These are phyloP conservation scores for Nectonema munidae DNA, from an alignment of 2,888 invertebrate genomes.

Conservation along the genomic window DNA sequence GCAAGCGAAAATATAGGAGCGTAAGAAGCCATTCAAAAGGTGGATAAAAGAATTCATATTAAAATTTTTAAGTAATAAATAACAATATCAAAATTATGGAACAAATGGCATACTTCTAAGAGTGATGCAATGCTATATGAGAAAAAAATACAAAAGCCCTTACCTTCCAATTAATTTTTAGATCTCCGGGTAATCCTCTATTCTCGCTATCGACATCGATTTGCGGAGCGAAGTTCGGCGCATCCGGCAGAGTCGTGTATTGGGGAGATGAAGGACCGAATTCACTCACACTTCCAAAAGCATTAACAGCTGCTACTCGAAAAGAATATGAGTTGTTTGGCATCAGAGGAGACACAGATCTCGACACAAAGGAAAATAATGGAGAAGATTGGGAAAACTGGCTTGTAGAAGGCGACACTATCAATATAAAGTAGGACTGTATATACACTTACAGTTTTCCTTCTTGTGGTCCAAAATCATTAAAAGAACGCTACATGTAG, in stretches of 20 bases:
- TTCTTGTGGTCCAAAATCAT: too few relatives aligned
- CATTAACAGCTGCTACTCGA: constrained; percentile 51
- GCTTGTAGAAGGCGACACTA: too few relatives aligned
- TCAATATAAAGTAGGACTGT: too few relatives aligned
- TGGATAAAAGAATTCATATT: not conserved
- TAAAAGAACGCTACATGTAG: too few relatives aligned
- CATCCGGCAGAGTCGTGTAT: constrained; percentile 45
- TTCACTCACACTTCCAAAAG: constrained; percentile 41
- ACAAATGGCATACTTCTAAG: not conserved
- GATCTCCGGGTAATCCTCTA: constrained; percentile 75
- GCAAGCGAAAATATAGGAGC: too few relatives aligned
- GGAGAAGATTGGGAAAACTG: too few relatives aligned
- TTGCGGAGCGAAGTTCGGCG: constrained; percentile 41
- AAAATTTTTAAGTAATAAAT: too few relatives aligned
- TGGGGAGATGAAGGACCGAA: constrained; percentile 52
- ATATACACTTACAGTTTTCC: too few relatives aligned
- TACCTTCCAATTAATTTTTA: constrained; percentile 51
- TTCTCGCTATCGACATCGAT: constrained; percentile 55
- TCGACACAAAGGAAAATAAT: too few relatives aligned
- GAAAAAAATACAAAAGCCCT: constrained; percentile 16
- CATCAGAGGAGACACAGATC: too few relatives aligned
- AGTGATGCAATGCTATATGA: not conserved
- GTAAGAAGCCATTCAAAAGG: too few relatives aligned
- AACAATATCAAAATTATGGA: constrained; percentile 6
- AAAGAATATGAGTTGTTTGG: constrained; percentile 71